A percentile compares a stretch with the other conserved stretches of the same genome.
Conservation (phyloP, 2,888 invertebrate genomes). For the Mimas tiliae region DNA sequence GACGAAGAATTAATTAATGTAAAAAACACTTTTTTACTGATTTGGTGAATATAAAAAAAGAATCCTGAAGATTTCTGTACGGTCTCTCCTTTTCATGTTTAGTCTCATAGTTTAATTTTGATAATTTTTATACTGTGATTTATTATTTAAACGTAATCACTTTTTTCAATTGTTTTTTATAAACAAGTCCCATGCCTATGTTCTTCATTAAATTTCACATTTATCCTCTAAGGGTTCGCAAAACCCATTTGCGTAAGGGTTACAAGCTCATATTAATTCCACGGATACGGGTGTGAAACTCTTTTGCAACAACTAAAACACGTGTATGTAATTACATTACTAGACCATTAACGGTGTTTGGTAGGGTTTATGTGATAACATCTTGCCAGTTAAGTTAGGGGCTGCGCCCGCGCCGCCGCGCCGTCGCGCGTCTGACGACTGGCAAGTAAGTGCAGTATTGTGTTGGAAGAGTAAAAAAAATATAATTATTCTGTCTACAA, state of each 20-base stretch:
- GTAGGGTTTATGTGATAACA: slow-evolving; percentile 19
- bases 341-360: slow-evolving; percentile 12
- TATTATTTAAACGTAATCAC: too few species aligned
- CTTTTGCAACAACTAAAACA: slow-evolving; percentile 18
- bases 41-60: too few species aligned
- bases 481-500: too few species aligned
- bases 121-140: too few species aligned
- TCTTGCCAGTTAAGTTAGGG: slow-evolving; percentile 17
- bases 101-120: too few species aligned
- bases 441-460: not conserved
- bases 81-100: too few species aligned
- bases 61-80: too few species aligned
- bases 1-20: too few species aligned
- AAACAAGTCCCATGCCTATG: too few species aligned
- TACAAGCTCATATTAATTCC: slow-evolving; percentile 20
- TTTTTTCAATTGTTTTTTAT: too few species aligned
- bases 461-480: slow-evolving; percentile 10
- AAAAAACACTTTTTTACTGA: too few species aligned
- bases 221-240: not conserved
- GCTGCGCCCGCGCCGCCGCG: too few species aligned
- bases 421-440: not conserved
- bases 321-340: slow-evolving; percentile 23
- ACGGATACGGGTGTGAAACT: slow-evolving; percentile 14
- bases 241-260: not conserved
- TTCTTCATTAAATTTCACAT: not conserved